phyloP scores from a whole-genome alignment of 2,113 vertebrate species.

The Cyanoderma ruficeps region DNA sequence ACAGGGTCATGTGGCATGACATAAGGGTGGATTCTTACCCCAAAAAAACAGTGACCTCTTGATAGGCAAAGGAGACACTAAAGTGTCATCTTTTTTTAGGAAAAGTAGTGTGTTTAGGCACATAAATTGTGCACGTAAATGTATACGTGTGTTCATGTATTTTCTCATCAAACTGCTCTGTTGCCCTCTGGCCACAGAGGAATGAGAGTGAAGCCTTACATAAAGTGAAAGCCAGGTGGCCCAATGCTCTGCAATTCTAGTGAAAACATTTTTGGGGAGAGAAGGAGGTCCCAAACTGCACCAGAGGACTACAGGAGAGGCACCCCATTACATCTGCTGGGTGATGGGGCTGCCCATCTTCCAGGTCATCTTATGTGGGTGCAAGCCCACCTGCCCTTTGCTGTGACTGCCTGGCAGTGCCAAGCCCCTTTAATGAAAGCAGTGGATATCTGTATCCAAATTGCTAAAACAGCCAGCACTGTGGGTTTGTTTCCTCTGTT shows the following conservation, averaged over 20 bases:
- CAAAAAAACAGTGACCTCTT: not conserved
- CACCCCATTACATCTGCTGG: accelerated
- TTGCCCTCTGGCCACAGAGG: not conserved
- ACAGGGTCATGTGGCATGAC: accelerated
- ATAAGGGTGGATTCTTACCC: not conserved
- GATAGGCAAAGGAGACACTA: not conserved
- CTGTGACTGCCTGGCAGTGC: not conserved
- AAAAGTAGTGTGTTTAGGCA: not conserved
- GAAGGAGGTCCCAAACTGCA: not conserved
- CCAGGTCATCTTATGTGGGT: not conserved
- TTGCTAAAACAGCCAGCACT: not conserved
- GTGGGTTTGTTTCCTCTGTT: not conserved
- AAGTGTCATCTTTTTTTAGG: not conserved
- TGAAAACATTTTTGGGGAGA: not conserved
- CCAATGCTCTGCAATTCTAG: not conserved
- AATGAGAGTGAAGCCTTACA: not conserved
- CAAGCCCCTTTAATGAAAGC: not conserved
- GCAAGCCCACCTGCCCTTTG: accelerated
- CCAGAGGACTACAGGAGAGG: not conserved
- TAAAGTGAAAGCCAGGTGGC: not conserved
- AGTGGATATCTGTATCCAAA: not conserved
- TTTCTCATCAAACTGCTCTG: not conserved
- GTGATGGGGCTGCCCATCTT: not conserved
- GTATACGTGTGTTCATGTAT: accelerated
- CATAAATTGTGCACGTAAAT: not conserved